Evolutionary conservation across 2,888 invertebrate species (phyloP), one percentile per base, ranked within the genome.

Genomic region (Polyommatus iphigenia): DNA sequence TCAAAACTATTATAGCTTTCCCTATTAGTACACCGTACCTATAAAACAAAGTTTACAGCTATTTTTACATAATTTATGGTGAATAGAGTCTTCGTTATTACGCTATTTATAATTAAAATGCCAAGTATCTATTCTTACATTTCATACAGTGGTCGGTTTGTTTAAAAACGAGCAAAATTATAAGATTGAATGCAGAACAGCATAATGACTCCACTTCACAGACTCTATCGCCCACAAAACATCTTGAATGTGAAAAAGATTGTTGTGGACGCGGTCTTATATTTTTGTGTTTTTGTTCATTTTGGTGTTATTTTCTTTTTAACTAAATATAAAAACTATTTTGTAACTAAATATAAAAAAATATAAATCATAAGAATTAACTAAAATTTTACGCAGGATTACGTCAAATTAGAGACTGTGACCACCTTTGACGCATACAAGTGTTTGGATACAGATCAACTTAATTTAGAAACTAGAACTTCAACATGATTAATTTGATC

Each of bases 211-310:
- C 83, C 84, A 86, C 90, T 90, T 83, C 84, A 85, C 84, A 81
- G 83, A 84, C 87, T 89, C 88, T 87, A 89, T 88, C 87, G 87
- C 89, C 87, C 82, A 90, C 90, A 92, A 92, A 91, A 91, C 89
- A 89, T 91, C 90, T 91, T 89, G 86, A 86, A 83, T 83, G 83
- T 80, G 81, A 79, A 86, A 82, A 83, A 85, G 85, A 80, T 82
- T 85, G 81, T 57, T 81, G 81, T 85, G 88, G 91, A 91, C 84
- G 83, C 67, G 57, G 78, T 50, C 50, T 41, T n/a, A 50, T 15
- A 32, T 18, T 29, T 67, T 32, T 15, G 29, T 32, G 32, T 18
- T 15, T 67, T 29, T 67, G 67, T 67, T 29, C 20, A 29, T 10
- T 67, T 67, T 67, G 67, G 6, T 32, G 67, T 32, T 32, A 7